These are phyloP conservation scores for Saguinus midas DNA, from an alignment of 2,113 vertebrate genomes.

Conservation along the genomic window DNA sequence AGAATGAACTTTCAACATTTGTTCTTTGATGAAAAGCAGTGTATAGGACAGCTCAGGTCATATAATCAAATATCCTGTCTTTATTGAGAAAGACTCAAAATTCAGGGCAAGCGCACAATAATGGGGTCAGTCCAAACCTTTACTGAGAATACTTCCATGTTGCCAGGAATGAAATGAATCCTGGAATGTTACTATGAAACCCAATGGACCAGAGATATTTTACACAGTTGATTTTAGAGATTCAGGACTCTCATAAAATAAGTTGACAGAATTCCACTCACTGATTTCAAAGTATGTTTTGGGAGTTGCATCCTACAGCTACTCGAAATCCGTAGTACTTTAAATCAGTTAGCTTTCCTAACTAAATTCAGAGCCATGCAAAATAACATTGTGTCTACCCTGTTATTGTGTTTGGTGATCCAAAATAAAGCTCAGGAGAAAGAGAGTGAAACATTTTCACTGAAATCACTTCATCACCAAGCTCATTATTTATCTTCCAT, in stretches of 20 bases:
- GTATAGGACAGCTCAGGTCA: background rate
- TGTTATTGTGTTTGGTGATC: background rate
- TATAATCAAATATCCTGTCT: constrained; percentile 21
- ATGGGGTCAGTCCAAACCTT: constrained; percentile 39
- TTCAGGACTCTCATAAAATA: constrained; percentile 26
- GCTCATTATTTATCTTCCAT: background rate
- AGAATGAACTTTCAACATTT: constrained; percentile 35
- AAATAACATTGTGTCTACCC: background rate
- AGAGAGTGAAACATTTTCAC: background rate
- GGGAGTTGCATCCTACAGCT: background rate
- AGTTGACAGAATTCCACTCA: constrained; percentile 49
- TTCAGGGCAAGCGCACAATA: background rate
- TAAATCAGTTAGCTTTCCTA: constrained; percentile 21
- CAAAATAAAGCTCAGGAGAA: background rate
- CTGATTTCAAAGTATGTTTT: constrained; percentile 21
- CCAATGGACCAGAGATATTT: constrained; percentile 48
- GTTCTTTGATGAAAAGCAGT: background rate
- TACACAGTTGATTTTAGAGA: constrained; percentile 52
- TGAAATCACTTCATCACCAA: background rate
- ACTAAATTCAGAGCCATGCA: background rate
- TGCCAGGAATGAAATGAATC: constrained; percentile 51
- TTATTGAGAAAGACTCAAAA: constrained; percentile 16
- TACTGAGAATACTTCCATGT: background rate
- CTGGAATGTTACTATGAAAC: background rate
- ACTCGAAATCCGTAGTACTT: constrained; percentile 50